Evolutionary conservation across 1,140 invertebrate genomes (phyloP).

Genomic region (Calliopsis andreniformis): DNA sequence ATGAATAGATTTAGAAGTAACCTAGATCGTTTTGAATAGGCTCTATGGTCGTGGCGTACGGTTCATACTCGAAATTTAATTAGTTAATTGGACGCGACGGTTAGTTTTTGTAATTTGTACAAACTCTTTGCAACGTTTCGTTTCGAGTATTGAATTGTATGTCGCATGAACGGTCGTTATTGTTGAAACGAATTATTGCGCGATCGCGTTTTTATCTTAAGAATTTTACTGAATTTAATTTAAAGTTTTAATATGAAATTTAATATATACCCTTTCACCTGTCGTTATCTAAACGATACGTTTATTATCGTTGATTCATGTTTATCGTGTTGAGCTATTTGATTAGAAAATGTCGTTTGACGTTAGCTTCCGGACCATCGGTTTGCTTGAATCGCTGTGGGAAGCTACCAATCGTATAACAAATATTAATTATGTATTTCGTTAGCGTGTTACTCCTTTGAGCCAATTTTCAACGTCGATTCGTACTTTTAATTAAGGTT

Average conservation of each 20-base stretch:
- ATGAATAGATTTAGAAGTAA: neutral
- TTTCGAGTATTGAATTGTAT: neutral
- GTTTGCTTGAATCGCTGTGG: conserved; percentile 20
- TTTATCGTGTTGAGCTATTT: conserved; percentile 18
- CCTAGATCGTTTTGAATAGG: neutral
- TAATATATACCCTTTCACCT: conserved; percentile 40
- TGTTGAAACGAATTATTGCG: neutral
- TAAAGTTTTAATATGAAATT: conserved; percentile 57
- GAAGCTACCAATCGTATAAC: neutral
- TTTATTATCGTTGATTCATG: conserved; percentile 19
- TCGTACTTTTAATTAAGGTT: conserved; percentile 13
- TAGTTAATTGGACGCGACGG: conserved; percentile 15
- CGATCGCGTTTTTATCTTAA: conserved; percentile 26
- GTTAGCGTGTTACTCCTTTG: conserved; percentile 13
- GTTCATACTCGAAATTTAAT: conserved; percentile 12
- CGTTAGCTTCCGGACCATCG: neutral
- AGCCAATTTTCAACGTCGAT: conserved; percentile 15
- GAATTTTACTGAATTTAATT: conserved; percentile 56
- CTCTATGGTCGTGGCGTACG: too few species aligned
- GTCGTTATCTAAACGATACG: conserved; percentile 14
- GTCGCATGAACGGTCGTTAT: neutral
- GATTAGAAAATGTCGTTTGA: neutral
- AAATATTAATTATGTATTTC: conserved; percentile 67
- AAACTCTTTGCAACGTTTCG: neutral
- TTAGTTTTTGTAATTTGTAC: conserved; percentile 6